Evolutionary conservation across 2,888 invertebrate species (phyloP).

Genomic region (Orthosia gothica): DNA sequence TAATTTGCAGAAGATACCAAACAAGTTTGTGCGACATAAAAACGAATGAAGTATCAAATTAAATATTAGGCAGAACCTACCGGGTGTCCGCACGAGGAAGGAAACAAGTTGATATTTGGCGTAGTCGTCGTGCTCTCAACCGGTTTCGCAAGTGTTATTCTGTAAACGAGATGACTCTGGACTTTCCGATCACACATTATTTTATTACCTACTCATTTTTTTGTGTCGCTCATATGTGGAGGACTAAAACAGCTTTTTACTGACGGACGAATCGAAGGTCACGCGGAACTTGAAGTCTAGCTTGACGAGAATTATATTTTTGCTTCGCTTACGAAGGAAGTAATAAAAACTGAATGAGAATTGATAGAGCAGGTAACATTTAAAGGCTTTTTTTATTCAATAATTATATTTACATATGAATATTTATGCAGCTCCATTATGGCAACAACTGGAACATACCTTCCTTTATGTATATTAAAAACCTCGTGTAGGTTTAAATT

Average conservation of each 20-base stretch:
- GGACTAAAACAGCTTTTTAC: conserved; percentile 83
- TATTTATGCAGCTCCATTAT: conserved; percentile 41
- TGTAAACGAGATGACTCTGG: conserved; percentile 89
- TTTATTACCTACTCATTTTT: conserved; percentile 72
- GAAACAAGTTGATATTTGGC: conserved; percentile 90
- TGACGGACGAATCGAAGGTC: conserved; percentile 85
- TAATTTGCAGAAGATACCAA: background rate
- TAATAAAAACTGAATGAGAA: conserved; percentile 78
- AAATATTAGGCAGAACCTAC: conserved; percentile 58
- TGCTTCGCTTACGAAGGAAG: conserved; percentile 81
- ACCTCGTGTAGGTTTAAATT: conserved; percentile 2
- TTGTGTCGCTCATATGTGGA: conserved; percentile 71
- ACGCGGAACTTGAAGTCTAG: conserved; percentile 84
- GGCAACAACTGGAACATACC: conserved; percentile 41
- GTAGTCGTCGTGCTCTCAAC: conserved; percentile 77
- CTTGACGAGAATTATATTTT: conserved; percentile 76
- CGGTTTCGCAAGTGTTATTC: conserved; percentile 91
- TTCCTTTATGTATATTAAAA: conserved; percentile 47
- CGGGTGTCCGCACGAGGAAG: conserved; percentile 84
- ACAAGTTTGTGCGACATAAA: conserved; percentile 25
- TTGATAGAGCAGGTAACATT: conserved; percentile 76
- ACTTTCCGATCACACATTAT: conserved; percentile 87
- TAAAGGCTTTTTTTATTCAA: conserved; percentile 57
- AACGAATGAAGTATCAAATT: conserved; percentile 53
- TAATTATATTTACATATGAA: conserved; percentile 39